Evolutionary conservation across 2,113 vertebrate genomes (phyloP).

Genomic region (Cyphomyrus discorhynchus): DNA sequence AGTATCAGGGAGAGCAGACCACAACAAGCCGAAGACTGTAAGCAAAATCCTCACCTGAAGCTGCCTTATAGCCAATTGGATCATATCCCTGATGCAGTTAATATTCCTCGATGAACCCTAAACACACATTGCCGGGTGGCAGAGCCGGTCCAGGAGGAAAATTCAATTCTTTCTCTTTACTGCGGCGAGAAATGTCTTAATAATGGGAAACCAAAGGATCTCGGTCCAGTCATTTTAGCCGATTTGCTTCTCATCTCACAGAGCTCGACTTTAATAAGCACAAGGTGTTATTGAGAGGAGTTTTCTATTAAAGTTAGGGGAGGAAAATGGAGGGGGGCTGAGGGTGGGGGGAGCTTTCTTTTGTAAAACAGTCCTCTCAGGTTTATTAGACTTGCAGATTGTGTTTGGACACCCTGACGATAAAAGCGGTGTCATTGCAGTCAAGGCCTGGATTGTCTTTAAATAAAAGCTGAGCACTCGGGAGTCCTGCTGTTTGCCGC

Average conservation of each 20-base stretch:
- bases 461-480: neutral
- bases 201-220: conserved; percentile 31
- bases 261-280: conserved; percentile 26
- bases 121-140: conserved; percentile 23
- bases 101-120: conserved; percentile 26
- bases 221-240: conserved; percentile 29
- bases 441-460: neutral
- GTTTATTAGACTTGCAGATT: conserved; percentile 13
- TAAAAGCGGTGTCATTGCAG: neutral
- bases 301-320: conserved; percentile 15
- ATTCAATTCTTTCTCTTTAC: conserved; percentile 33
- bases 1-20: neutral
- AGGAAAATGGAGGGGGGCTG: neutral
- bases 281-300: conserved; percentile 18
- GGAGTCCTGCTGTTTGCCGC: neutral
- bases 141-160: conserved; percentile 22
- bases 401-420: neutral
- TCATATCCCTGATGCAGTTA: conserved; percentile 40
- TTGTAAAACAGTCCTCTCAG: neutral
- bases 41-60: conserved; percentile 3
- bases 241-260: conserved; percentile 20
- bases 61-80: conserved; percentile 46
- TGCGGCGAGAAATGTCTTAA: conserved; percentile 31
- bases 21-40: neutral
- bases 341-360: neutral